phyloP scores from a whole-genome alignment of 2,888 invertebrate genomes.

The Reticulitermes lucifugus region DNA sequence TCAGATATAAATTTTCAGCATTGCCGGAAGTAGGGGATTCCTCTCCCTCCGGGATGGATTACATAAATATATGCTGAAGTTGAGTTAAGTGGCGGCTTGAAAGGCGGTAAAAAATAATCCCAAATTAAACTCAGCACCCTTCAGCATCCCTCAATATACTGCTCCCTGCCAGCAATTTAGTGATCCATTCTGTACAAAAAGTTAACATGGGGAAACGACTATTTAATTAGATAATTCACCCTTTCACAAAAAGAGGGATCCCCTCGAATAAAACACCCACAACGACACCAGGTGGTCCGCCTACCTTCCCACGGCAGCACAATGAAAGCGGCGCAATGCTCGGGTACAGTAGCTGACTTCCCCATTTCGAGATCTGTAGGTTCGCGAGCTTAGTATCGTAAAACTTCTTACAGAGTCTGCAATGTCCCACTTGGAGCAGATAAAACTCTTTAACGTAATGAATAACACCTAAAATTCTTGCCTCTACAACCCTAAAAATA shows the following conservation, averaged over 20 bases:
- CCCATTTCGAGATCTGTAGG: too few species aligned
- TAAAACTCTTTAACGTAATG: too few species aligned
- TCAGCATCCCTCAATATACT: conserved; percentile 24
- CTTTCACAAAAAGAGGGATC: conserved; percentile 19
- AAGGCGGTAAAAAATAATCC: background rate
- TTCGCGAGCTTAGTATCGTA: too few species aligned
- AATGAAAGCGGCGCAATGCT: background rate
- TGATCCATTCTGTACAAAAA: conserved; percentile 12
- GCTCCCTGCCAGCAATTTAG: conserved; percentile 14
- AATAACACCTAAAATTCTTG: too few species aligned
- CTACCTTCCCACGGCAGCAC: conserved; percentile 32
- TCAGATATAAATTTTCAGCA: conserved; percentile 17
- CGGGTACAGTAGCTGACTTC: too few species aligned
- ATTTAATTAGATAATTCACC: conserved; percentile 49
- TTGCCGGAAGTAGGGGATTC: conserved; percentile 1
- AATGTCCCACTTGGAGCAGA: too few species aligned
- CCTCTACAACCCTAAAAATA: too few species aligned
- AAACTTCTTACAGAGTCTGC: too few species aligned
- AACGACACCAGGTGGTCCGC: conserved; percentile 29
- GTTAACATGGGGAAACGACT: conserved; percentile 43
- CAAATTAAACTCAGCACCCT: conserved; percentile 17
- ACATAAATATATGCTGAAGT: background rate
- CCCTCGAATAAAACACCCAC: conserved; percentile 15
- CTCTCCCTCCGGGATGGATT: background rate
- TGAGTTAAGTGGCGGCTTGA: conserved; percentile 1